Conservation (phyloP, 2,797 vertebrate genomes). For the Pitangus sulphuratus region DNA sequence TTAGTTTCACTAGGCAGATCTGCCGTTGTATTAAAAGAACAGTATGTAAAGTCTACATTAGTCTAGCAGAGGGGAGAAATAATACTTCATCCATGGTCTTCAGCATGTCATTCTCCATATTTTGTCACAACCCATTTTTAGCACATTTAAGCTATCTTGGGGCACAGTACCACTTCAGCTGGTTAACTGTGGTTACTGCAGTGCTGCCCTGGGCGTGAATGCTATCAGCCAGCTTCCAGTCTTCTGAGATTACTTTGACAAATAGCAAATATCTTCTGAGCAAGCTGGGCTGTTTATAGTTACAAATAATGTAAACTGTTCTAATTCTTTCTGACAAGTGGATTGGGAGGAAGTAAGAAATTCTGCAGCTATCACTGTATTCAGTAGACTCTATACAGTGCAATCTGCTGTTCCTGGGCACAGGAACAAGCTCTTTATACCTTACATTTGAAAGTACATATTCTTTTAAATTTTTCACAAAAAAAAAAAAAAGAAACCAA, state of each 20-base stretch:
- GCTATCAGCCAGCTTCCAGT: background rate
- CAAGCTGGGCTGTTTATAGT: background rate
- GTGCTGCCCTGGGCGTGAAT: background rate
- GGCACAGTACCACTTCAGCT: background rate
- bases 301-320: background rate
- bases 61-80: background rate
- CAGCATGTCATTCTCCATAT: background rate
- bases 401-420: background rate
- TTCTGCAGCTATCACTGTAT: fast-evolving
- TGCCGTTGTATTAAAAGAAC: background rate
- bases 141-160: background rate
- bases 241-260: background rate
- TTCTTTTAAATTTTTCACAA: background rate
- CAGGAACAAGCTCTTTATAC: background rate
- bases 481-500: background rate
- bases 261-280: background rate
- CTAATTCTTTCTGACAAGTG: background rate
- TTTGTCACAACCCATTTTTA: background rate
- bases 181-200: background rate
- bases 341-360: background rate
- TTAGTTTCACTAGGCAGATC: background rate
- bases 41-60: background rate
- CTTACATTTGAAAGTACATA: background rate
- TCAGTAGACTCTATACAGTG: background rate
- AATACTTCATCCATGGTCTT: background rate